Base-by-base conservation (phyloP, 2,888 invertebrate species). In the Melipona beecheii region DNA sequence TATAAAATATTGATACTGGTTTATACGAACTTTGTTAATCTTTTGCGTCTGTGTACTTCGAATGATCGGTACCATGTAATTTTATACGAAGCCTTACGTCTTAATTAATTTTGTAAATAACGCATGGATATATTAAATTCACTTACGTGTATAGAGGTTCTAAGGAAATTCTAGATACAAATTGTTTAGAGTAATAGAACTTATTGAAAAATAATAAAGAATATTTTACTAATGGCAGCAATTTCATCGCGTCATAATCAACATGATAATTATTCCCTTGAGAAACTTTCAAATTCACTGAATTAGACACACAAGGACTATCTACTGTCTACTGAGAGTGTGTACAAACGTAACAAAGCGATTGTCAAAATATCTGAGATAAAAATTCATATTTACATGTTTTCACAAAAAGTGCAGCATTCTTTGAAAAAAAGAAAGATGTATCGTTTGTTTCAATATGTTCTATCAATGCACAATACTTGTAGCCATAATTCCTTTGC, bases 101-200 rank as follows among this genome's bases (percentile, higher is more conserved):
- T 75, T 17, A 50, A 70, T 70, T 82, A 70, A 60, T 81, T 75
- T 21, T 83, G 75, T 83, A 83, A 71, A 83, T 83, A 83, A 81
- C 49, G 65, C 66, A 43, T 71, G 62, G 72, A 71, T 82, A 71
- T 66, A 81, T 66, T 71, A 27, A 56, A 71, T 75, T 75, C n/a
- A 62, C 50, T 71, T 49, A 75, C 36, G 24, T 19, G 64, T 66
- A 66, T 60, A 66, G 58, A 60, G 58, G 6, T 69, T 66, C 65
- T 58, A 79, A 71, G 27, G 17, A 71, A 64, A 66, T 65, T 79
- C 19, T 78, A 19, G 50, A 27, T 75, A 43, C 43, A 64, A 65
- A 58, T 66, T 72, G 58, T 79, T 52, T 11, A 52, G 21, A 17
- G n/a, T 56, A 54, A 78, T 77, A 31, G 54, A 54, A 70, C 54